Percentiles rank a stretch among this genome's conserved stretches.
Conservation (phyloP, 2,888 invertebrate species). For the Yponomeuta malinellus region DNA sequence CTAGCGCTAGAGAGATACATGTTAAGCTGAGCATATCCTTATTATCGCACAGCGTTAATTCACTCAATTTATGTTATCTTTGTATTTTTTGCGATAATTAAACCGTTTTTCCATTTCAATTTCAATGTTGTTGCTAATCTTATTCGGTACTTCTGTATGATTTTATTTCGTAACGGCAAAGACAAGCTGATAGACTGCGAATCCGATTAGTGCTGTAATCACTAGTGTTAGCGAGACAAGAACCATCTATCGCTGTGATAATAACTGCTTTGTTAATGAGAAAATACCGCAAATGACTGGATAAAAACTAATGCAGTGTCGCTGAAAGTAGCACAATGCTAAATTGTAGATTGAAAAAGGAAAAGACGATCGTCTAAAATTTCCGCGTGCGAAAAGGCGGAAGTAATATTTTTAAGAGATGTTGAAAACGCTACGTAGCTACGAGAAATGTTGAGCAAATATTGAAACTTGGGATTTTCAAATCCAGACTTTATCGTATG, state of each 20-base stretch:
- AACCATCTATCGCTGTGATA: background rate
- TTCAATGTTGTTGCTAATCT: too few species aligned
- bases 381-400: background rate
- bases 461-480: too few species aligned
- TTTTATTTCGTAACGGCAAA: background rate
- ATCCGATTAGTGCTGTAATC: background rate
- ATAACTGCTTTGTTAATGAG: background rate
- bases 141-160: background rate
- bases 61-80: too few species aligned
- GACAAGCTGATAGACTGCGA: background rate
- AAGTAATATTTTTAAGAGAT: background rate
- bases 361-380: background rate
- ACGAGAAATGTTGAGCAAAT: too few species aligned
- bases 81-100: too few species aligned
- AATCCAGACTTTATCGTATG: too few species aligned
- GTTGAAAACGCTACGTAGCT: too few species aligned
- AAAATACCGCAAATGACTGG: background rate
- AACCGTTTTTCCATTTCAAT: too few species aligned
- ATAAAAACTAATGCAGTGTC: background rate
- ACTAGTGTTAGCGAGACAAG: background rate
- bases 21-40: too few species aligned
- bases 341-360: background rate
- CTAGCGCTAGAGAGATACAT: too few species aligned
- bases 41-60: too few species aligned
- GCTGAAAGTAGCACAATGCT: background rate